A percentile compares a stretch with the other conserved stretches of the same genome.
Conservation (phyloP, 1,140 invertebrate genomes). For the Cephus cinctus region DNA sequence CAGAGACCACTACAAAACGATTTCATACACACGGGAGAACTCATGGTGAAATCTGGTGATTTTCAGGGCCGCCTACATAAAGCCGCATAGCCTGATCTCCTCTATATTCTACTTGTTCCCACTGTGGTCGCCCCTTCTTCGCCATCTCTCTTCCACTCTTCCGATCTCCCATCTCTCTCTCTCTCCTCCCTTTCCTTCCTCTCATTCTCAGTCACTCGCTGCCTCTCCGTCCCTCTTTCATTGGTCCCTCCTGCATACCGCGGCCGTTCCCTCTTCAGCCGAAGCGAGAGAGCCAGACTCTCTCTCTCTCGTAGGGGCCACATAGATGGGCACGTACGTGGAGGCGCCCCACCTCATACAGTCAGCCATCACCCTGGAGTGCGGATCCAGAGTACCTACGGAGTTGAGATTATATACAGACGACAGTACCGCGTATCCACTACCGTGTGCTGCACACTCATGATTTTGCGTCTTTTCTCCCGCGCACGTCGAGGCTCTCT, state of each 20-base stretch:
- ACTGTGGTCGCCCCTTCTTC: slow-evolving; percentile 3
- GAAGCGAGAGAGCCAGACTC: too few relatives aligned
- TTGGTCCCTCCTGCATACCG: slow-evolving; percentile 4
- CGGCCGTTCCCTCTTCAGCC: slow-evolving; percentile 13
- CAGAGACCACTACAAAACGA: too few relatives aligned
- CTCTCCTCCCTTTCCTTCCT: slow-evolving; percentile 23
- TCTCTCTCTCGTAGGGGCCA: slow-evolving; percentile 16
- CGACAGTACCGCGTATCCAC: slow-evolving; percentile 44
- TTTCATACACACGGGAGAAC: too few relatives aligned
- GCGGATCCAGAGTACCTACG: slow-evolving; percentile 34
- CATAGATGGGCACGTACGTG: slow-evolving; percentile 9
- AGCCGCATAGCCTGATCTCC: too few relatives aligned
- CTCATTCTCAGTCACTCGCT: slow-evolving; percentile 19
- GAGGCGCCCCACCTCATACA: not conserved
- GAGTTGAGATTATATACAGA: slow-evolving; percentile 30
- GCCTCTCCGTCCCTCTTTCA: slow-evolving; percentile 9
- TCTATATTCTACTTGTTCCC: slow-evolving; percentile 1
- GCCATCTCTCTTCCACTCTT: slow-evolving; percentile 25
- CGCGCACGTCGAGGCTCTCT: too few relatives aligned
- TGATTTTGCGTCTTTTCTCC: too few relatives aligned
- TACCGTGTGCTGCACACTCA: slow-evolving; percentile 39
- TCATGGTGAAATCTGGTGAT: too few relatives aligned
- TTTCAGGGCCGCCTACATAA: too few relatives aligned
- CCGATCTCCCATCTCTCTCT: slow-evolving; percentile 23
- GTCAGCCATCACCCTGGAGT: slow-evolving; percentile 16